A percentile compares a stretch with the other conserved stretches of the same genome.
phyloP scores from a whole-genome alignment of 2,797 vertebrate genomes.

The Poecilia gillii region DNA sequence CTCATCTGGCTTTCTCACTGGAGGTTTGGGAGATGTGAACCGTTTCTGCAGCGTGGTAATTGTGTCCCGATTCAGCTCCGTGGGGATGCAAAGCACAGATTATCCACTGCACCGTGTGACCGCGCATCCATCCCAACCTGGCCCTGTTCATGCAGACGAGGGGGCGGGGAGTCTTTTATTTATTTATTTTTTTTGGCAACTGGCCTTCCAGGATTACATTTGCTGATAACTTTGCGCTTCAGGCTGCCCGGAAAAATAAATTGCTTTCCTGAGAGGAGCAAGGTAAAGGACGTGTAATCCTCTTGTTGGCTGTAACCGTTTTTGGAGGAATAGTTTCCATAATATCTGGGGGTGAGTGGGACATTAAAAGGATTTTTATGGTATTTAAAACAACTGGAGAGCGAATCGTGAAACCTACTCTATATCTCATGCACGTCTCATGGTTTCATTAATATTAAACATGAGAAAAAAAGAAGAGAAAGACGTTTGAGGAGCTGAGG shows the following conservation, averaged over 20 bases:
- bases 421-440: background rate
- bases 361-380: constrained; percentile 8
- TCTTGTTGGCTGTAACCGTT: constrained; percentile 45
- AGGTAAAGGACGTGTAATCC: constrained; percentile 65
- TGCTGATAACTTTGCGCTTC: constrained; percentile 58
- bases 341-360: constrained; percentile 8
- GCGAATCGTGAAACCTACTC: background rate
- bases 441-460: constrained; percentile 28
- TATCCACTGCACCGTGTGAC: constrained; percentile 44
- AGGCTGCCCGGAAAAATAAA: constrained; percentile 64
- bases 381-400: background rate
- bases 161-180: background rate
- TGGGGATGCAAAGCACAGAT: constrained; percentile 26
- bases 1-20: constrained; percentile 31
- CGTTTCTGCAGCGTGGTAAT: constrained; percentile 9
- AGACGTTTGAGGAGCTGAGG: background rate
- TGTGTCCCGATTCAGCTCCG: constrained; percentile 16
- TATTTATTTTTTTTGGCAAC: constrained; percentile 33
- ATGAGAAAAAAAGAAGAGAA: background rate
- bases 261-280: constrained; percentile 62
- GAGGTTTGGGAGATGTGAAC: constrained; percentile 8
- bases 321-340: constrained; percentile 11
- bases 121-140: constrained; percentile 43
- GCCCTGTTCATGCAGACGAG: constrained; percentile 49
- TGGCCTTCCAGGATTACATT: constrained; percentile 64